Evolutionary conservation across 2,888 invertebrate genomes (phyloP), one percentile per base, ranked within the genome.

Genomic region (Epinotia ramella): DNA sequence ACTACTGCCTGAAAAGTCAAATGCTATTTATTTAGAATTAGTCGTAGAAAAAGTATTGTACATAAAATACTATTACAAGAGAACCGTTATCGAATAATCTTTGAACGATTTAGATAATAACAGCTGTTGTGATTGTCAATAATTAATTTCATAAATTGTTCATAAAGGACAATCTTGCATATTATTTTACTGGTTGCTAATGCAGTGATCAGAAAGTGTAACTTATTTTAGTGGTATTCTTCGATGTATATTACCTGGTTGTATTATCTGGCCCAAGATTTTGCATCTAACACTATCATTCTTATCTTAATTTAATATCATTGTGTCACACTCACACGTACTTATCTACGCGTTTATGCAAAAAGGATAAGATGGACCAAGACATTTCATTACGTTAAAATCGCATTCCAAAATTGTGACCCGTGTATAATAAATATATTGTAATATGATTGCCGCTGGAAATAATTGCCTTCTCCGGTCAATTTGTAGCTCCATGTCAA

Each of bases 401-500:
- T 6, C 33, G 7, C 33, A 33, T 33, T 6, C 33, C 6, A 33
- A 33, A 33, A 33, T 33, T 33, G 6, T 6, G 33, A 6, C 33
- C 33, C 6, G 0, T 33, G 33, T 6, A 33, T 33, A 33, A 33
- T 33, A 3, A 33, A n/a, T 33, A 33, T 33, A 33, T 7, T 33
- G 33, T 33, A 49, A n/a, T 53, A n/a, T 53, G 49, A 53, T 53
- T 53, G 49, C 5, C 49, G 49, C 49, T 53, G 3, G 49, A 16
- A n/a, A 33, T 9, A 63, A 33, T 18, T 63, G 18, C 63, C 63
- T 33, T 4, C n/a, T 18, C 44, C 44, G 12, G 18, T 12, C 18
- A 18, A 44, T 66, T 49, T 59, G 60, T 66, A 60, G 73, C 73
- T 66, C 73, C 33, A 66, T 73, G 60, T 59, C 66, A 73, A 73